Evolutionary conservation across 2,797 vertebrate genomes (phyloP).

Genomic region (Scolopax rusticola): DNA sequence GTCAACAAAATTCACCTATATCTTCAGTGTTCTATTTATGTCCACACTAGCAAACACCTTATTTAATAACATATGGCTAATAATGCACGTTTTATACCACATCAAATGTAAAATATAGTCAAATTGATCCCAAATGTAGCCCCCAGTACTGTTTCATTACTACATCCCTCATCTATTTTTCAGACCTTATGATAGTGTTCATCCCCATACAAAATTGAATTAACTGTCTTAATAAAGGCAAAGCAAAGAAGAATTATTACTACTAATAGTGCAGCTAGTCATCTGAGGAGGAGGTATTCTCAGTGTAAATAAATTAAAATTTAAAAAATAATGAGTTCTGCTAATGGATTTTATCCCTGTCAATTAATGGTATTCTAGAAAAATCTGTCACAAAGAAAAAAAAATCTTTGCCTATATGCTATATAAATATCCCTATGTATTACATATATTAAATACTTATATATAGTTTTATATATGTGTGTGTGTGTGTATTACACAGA

Average conservation of each 20-base stretch:
- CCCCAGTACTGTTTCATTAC: neutral
- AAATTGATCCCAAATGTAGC: neutral
- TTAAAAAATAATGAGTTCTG: conserved; percentile 51
- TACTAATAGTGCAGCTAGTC: conserved; percentile 43
- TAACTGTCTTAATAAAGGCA: conserved; percentile 52
- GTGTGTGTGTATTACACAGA: neutral
- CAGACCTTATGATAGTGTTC: neutral
- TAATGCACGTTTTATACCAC: neutral
- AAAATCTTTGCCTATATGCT: neutral
- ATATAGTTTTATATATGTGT: neutral
- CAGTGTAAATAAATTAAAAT: conserved; percentile 66
- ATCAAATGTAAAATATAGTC: neutral
- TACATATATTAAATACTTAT: neutral
- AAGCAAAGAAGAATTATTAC: conserved; percentile 53
- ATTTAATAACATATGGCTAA: neutral
- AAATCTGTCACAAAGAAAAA: conserved; percentile 23
- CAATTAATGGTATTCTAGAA: conserved; percentile 11
- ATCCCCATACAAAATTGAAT: conserved; percentile 34
- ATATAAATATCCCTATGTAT: neutral
- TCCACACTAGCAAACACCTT: neutral
- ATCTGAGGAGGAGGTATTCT: conserved; percentile 48
- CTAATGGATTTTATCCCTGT: conserved; percentile 51
- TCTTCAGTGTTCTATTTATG: neutral
- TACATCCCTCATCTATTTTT: conserved; percentile 23
- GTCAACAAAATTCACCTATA: neutral